Base-by-base conservation (phyloP, 2,797 vertebrate genomes). In the Ibycter americanus region DNA sequence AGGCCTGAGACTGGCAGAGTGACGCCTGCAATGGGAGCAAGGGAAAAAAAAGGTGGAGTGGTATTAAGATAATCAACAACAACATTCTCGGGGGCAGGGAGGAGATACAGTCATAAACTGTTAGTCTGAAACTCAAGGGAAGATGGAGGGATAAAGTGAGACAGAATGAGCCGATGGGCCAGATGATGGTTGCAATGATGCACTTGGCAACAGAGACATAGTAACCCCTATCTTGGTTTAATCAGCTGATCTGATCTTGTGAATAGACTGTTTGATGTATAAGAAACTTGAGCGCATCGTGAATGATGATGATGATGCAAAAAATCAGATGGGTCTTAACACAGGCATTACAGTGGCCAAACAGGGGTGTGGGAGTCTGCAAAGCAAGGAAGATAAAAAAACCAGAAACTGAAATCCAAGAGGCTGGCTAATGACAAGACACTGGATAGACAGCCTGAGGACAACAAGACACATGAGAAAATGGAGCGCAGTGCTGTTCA, bases 131-230 rank as follows among this genome's bases (percentile, higher is more conserved):
- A 94, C 90, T 93, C 34, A 55, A 81, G 77, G 44, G 61, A 81
- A 95, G 95, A 96, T 71, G 67, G 44, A 91, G 54, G 81, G 92
- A 97, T 96, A 96, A 94, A 83, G 34, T 27, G 68, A 86, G 77
- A 81, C 21, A 83, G 55, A 68, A 92, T 54, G n/a, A 87, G 47
- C 14, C 5, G 4, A 40, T 73, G 78, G 47, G 23, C 34, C 22
- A 78, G 32, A 74, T 32, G 65, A 71, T 21, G n/a, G 63, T 2
- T 90, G 81, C 59, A 89, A 73, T 31, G 89, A 87, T 6, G 52
- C 3, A 26, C 40, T 59, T 55, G 32, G 47, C 67, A 96, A 87
- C 59, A 85, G 36, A 90, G 58, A 78, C 10, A 9, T 4, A 67
- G 82, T 34, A 94, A 93, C 18, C 11, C 8, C 4, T 59, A 56